phyloP scores from a whole-genome alignment of 2,113 vertebrate species.

The Platycercus adscitus region DNA sequence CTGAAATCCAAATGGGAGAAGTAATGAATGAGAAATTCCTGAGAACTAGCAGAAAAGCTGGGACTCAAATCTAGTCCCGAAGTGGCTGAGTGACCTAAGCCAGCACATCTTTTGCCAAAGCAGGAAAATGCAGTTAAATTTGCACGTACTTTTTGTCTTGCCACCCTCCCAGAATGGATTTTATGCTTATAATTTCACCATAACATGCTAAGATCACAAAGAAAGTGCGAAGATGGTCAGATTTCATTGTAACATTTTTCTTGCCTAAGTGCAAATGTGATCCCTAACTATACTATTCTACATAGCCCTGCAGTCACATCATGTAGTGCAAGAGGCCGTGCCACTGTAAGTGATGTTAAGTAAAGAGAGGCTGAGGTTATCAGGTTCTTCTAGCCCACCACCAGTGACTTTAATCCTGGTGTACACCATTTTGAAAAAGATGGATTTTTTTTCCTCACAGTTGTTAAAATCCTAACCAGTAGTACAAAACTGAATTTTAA shows the following conservation, averaged over 20 bases:
- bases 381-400: neutral
- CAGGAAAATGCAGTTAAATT: neutral
- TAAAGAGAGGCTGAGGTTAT: neutral
- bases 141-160: neutral
- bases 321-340: neutral
- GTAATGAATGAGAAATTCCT: neutral
- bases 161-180: neutral
- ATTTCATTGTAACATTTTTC: neutral
- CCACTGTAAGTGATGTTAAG: neutral
- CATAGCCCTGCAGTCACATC: neutral
- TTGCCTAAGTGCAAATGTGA: neutral
- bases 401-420: neutral
- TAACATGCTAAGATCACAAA: neutral
- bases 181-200: neutral
- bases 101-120: neutral
- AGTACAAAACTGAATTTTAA: neutral
- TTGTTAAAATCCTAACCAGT: neutral
- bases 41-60: neutral
- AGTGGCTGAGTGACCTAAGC: neutral
- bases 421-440: neutral
- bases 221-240: neutral
- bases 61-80: neutral
- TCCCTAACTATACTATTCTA: neutral
- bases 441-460: neutral
- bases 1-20: neutral